Conservation (phyloP, 2,113 vertebrate genomes). For the Amblyopsis rosae region DNA sequence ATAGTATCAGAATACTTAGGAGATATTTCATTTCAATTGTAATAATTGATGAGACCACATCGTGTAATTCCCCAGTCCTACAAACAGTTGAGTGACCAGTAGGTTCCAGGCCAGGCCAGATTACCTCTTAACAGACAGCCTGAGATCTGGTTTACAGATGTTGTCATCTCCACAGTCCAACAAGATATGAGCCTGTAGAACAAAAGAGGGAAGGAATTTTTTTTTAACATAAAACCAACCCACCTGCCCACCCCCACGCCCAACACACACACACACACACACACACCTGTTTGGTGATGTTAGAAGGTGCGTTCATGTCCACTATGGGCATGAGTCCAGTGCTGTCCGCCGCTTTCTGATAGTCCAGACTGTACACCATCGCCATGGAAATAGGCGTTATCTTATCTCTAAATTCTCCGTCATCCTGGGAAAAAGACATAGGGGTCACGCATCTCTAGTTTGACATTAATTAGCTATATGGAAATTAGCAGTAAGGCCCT, state of each 20-base stretch:
- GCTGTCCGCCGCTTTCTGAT: slow-evolving; percentile 78
- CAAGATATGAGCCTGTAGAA: slow-evolving; percentile 88
- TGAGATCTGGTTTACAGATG: slow-evolving; percentile 91
- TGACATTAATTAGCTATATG: neutral
- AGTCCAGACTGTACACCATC: slow-evolving; percentile 92
- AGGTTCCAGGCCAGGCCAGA: neutral
- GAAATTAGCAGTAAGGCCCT: too few relatives aligned
- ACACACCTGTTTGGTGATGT: slow-evolving; percentile 89
- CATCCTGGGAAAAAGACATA: slow-evolving; percentile 78
- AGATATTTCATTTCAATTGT: neutral
- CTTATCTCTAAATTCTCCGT: slow-evolving; percentile 94
- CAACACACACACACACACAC: neutral
- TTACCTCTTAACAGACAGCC: slow-evolving; percentile 86
- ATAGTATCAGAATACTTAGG: too few relatives aligned
- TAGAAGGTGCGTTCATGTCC: slow-evolving; percentile 85
- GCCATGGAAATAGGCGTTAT: slow-evolving; percentile 93
- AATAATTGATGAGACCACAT: neutral
- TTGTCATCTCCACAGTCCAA: slow-evolving; percentile 96
- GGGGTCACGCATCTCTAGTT: neutral
- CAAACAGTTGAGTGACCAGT: neutral
- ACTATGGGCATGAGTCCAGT: slow-evolving; percentile 88
- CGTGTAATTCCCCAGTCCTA: too few relatives aligned
- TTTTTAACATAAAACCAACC: neutral
- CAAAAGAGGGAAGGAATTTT: neutral
- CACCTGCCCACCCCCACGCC: too few relatives aligned